Base-by-base conservation (phyloP, 2,113 vertebrate species). In the Xenopus borealis region DNA sequence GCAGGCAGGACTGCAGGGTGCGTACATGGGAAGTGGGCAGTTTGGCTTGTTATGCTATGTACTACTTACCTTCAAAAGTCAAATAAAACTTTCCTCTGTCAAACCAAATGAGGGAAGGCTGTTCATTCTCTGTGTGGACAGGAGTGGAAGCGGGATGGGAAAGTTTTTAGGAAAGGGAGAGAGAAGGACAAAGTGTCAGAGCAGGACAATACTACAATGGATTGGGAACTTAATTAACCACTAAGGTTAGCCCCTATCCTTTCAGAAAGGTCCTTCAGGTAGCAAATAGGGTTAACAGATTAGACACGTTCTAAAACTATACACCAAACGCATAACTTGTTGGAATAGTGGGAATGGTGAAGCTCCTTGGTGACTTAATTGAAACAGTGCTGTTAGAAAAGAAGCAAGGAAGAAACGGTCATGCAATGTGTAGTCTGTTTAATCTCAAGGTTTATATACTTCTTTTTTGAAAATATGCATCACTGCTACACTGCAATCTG, bases 51-150 rank as follows among this genome's bases (percentile, higher is more conserved):
- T 75, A 78, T 87, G 91, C 93, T 92, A 83, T 87, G 92, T 82
- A 86, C 86, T 89, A 98, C 97, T 99, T 98, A 99, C 97, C 97
- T 98, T 99, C 97, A 88, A 99, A 99, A 88, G 97, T 99, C 95
- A 99, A 98, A 98, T 99, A 99, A 98, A 99, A 99, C 94, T 99
- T 98, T 94, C 97, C 97, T 98, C 96, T 95, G 96, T 99, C 97
- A 99, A 99, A 98, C 97, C 97, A 99, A 91, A 98, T 97, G 94
- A 98, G 95, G 93, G 96, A 98, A 92, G 96, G 97, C 94, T 99
- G 97, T 92, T 98, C 96, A 95, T 96, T 98, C 93, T 99, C 97
- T 99, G 97, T 95, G 88, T 94, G 91, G 92, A 91, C 90, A 68
- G 90, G 94, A 91, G 88, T 88, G 88, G 89, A 90, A 93, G 89